These are phyloP conservation scores for Drosophila mimica DNA, from an alignment of 2,888 invertebrate species.

Conservation along the genomic window DNA sequence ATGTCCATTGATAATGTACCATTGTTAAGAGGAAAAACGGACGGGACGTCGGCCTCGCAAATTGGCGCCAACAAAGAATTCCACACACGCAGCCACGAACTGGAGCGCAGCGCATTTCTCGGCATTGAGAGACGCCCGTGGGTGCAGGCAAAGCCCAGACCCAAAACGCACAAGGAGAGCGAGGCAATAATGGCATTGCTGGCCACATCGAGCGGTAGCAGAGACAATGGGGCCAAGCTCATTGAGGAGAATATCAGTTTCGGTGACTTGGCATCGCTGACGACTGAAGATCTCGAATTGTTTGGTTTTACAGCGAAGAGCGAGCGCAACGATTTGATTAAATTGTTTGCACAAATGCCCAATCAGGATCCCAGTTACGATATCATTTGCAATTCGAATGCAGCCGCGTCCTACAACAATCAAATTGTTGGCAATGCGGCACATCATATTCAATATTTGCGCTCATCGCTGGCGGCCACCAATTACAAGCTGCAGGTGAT, in stretches of 20 bases:
- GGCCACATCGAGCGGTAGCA: conserved; percentile 2
- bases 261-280: conserved; percentile 79
- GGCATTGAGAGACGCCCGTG: conserved; percentile 58
- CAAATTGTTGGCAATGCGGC: conserved; percentile 75
- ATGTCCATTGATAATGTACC: conserved; percentile 55
- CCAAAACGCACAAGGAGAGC: conserved; percentile 49
- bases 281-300: conserved; percentile 72
- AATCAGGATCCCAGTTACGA: conserved; percentile 80
- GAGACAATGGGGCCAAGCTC: conserved; percentile 64
- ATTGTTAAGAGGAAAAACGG: conserved; percentile 8
- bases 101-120: conserved; percentile 68
- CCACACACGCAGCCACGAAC: conserved; percentile 56
- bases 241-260: conserved; percentile 76
- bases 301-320: conserved; percentile 72
- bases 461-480: conserved; percentile 79
- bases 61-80: conserved; percentile 73
- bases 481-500: conserved; percentile 82
- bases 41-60: conserved; percentile 52
- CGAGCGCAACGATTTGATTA: conserved; percentile 71
- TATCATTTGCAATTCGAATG: conserved; percentile 63
- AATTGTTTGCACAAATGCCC: conserved; percentile 75
- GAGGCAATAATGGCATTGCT: conserved; percentile 68
- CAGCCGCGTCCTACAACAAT: conserved; percentile 73
- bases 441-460: conserved; percentile 78
- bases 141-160: conserved; percentile 38